Conservation (phyloP, 2,113 vertebrate species). For the Rhadina sibilatrix region DNA sequence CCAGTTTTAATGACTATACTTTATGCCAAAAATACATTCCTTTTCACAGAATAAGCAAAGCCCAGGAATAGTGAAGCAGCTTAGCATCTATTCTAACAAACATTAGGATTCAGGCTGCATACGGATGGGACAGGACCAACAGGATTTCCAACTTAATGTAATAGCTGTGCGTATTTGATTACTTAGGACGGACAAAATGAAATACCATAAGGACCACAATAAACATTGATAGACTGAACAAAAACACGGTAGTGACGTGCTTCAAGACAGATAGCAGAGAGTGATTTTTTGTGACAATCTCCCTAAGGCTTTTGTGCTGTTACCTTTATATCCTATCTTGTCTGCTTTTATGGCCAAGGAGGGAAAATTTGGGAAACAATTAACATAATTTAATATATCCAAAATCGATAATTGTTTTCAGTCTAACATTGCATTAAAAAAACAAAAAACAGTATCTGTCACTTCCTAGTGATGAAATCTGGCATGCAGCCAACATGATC, state of each 20-base stretch:
- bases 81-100: conserved; percentile 94
- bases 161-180: conserved; percentile 86
- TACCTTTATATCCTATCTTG: conserved; percentile 91
- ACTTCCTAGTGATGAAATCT: conserved; percentile 73
- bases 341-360: conserved; percentile 92
- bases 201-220: conserved; percentile 90
- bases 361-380: conserved; percentile 95
- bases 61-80: conserved; percentile 88
- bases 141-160: conserved; percentile 83
- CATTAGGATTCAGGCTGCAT: conserved; percentile 89
- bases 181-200: conserved; percentile 92
- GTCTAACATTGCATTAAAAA: conserved; percentile 79
- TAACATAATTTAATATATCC: conserved; percentile 86
- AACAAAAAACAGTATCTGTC: conserved; percentile 58
- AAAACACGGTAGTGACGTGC: conserved; percentile 98
- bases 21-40: conserved; percentile 90
- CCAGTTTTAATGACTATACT: conserved; percentile 82
- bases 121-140: conserved; percentile 87
- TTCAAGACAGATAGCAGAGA: conserved; percentile 92
- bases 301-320: conserved; percentile 91
- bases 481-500: conserved; percentile 78
- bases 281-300: conserved; percentile 95
- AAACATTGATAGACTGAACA: conserved; percentile 95
- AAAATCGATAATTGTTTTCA: conserved; percentile 78
- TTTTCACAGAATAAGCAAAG: conserved; percentile 91